A percentile compares a stretch with the other conserved stretches of the same genome.
phyloP scores from a whole-genome alignment of 2,113 vertebrate species.

The Phylloscopus trochilus region DNA sequence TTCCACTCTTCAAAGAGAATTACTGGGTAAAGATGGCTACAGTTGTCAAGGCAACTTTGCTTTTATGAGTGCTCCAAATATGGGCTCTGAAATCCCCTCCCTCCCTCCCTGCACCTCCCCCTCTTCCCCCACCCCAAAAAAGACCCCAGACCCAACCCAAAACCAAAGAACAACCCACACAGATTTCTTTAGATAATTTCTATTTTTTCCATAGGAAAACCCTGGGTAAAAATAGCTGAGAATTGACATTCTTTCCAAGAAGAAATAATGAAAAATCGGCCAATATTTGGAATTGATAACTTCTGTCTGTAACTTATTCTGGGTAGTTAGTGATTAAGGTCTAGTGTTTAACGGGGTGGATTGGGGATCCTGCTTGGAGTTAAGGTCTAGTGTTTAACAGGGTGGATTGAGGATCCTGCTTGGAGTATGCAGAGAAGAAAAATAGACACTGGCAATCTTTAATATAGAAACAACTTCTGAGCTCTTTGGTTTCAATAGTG shows the following conservation, averaged over 20 bases:
- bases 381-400: neutral
- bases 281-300: neutral
- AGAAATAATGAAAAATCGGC: neutral
- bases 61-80: neutral
- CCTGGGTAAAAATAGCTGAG: neutral
- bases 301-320: neutral
- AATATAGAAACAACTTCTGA: neutral
- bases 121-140: too few relatives aligned
- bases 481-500: neutral
- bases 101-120: neutral
- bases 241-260: neutral
- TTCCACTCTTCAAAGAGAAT: neutral
- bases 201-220: neutral
- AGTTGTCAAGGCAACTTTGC: slow-evolving; percentile 62
- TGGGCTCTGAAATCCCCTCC: neutral
- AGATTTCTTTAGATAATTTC: neutral
- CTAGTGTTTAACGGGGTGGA: neutral
- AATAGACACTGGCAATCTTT: neutral
- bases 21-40: slow-evolving; percentile 31
- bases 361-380: neutral
- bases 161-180: neutral
- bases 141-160: neutral
- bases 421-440: neutral
- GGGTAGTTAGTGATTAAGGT: neutral
- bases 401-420: neutral